phyloP scores from a whole-genome alignment of 2,113 vertebrate genomes.

The Saguinus midas region DNA sequence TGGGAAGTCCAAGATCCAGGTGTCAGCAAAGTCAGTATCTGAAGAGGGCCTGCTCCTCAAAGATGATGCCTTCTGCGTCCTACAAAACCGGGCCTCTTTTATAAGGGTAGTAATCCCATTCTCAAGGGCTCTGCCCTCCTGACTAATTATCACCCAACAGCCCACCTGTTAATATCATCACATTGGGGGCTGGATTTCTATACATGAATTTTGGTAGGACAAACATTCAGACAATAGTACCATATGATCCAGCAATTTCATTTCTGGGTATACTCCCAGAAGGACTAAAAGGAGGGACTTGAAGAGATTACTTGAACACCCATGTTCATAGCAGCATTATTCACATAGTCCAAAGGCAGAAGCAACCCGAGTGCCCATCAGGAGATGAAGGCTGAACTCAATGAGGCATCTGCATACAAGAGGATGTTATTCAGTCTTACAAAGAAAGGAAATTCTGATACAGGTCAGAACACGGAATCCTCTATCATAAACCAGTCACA shows the following conservation, averaged over 20 bases:
- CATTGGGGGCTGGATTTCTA: background rate
- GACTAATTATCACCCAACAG: no score
- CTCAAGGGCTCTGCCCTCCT: background rate
- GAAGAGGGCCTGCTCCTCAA: background rate
- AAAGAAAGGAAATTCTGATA: background rate
- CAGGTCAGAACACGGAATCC: background rate
- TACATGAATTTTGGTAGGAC: background rate
- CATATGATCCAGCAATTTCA: background rate
- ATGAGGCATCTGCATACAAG: background rate
- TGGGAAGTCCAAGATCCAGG: background rate
- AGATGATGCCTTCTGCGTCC: no score
- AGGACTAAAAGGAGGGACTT: background rate
- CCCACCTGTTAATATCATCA: background rate
- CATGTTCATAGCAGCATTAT: background rate
- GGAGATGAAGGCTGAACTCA: background rate
- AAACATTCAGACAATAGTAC: background rate
- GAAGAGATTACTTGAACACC: background rate
- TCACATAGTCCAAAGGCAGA: background rate
- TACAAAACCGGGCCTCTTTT: background rate
- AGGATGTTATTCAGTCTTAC: background rate
- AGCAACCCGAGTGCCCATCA: background rate
- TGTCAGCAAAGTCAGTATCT: background rate
- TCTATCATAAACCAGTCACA: background rate
- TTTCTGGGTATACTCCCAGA: background rate
- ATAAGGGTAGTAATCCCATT: background rate